Evolutionary conservation across 2,797 vertebrate species (phyloP).

Genomic region (Calcarius lapponicus): DNA sequence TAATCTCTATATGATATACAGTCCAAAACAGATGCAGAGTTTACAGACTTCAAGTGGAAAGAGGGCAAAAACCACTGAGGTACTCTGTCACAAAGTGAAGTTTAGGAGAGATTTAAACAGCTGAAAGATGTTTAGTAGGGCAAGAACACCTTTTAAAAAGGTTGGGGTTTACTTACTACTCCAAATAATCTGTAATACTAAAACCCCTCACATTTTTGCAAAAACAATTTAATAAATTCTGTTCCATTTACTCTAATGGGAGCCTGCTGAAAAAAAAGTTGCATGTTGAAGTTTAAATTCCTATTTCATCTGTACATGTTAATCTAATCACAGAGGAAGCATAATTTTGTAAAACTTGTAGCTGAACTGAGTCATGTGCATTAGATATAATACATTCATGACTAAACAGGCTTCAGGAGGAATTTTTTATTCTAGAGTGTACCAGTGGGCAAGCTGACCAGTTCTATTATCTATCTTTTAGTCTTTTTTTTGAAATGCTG

Average conservation of each 20-base stretch:
- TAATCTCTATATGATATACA: not conserved
- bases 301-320: not conserved
- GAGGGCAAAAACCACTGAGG: not conserved
- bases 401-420: not conserved
- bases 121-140: not conserved
- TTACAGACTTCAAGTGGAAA: not conserved
- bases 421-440: not conserved
- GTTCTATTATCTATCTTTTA: not conserved
- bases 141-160: not conserved
- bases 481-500: not conserved
- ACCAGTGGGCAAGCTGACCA: not conserved
- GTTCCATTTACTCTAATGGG: not conserved
- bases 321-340: not conserved
- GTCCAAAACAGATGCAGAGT: not conserved
- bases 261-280: not conserved
- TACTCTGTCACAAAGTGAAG: not conserved
- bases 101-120: not conserved
- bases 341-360: not conserved
- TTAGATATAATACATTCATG: not conserved
- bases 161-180: not conserved
- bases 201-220: not conserved
- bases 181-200: not conserved
- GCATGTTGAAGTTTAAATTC: not conserved
- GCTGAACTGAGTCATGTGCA: not conserved
- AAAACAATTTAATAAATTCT: not conserved